phyloP scores from a whole-genome alignment of 2,888 invertebrate genomes.

The Drosophila recens region DNA sequence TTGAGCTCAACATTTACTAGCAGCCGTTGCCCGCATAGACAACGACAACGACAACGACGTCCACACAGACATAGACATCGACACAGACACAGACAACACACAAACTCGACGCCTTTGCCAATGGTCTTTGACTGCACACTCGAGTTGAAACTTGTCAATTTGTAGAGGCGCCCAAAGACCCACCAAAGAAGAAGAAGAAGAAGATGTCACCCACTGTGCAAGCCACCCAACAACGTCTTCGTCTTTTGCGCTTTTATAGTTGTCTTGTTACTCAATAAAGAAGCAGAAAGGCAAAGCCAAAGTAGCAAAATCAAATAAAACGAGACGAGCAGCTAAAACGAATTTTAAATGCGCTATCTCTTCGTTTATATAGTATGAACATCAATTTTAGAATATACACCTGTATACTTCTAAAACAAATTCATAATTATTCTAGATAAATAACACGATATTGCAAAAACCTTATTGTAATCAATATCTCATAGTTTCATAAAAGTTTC shows the following conservation, averaged over 20 bases:
- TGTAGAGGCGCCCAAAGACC: slow-evolving; percentile 50
- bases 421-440: too few relatives aligned
- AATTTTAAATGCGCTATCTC: slow-evolving; percentile 14
- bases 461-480: too few relatives aligned
- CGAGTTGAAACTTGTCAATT: slow-evolving; percentile 78
- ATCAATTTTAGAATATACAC: too few relatives aligned
- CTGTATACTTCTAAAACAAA: not conserved
- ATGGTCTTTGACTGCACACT: slow-evolving; percentile 76
- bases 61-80: slow-evolving; percentile 27
- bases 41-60: slow-evolving; percentile 19
- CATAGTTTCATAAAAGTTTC: too few relatives aligned
- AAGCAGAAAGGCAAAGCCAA: slow-evolving; percentile 33
- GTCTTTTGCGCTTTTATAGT: slow-evolving; percentile 70
- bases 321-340: not conserved
- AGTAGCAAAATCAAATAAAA: slow-evolving; percentile 61
- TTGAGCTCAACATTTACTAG: slow-evolving; percentile 28
- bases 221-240: slow-evolving; percentile 20
- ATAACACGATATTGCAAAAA: too few relatives aligned
- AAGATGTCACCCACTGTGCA: slow-evolving; percentile 4
- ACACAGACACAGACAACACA: slow-evolving; percentile 20
- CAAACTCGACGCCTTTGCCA: slow-evolving; percentile 18
- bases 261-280: slow-evolving; percentile 68
- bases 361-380: too few relatives aligned
- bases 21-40: slow-evolving; percentile 44
- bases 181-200: slow-evolving; percentile 1